These are phyloP conservation scores for Bombycilla garrulus DNA, from an alignment of 2,113 vertebrate species.

Conservation along the genomic window DNA sequence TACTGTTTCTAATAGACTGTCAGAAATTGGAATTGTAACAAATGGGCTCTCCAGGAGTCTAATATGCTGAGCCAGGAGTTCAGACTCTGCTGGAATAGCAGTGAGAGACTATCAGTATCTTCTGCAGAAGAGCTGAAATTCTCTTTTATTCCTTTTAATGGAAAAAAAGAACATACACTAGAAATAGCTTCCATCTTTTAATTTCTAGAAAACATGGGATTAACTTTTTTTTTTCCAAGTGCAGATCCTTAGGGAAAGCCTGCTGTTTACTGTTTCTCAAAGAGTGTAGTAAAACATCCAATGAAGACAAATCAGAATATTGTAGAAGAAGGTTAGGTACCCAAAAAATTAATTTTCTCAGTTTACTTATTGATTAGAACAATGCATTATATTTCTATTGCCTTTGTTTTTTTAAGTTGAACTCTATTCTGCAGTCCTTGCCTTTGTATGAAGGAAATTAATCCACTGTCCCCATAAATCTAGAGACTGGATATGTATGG, in stretches of 20 bases:
- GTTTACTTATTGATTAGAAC: neutral
- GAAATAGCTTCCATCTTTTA: neutral
- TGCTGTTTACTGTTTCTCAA: neutral
- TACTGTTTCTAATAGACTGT: neutral
- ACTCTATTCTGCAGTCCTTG: neutral
- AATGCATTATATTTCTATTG: neutral
- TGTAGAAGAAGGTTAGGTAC: neutral
- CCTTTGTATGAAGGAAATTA: neutral
- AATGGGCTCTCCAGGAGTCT: neutral
- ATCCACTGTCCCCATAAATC: neutral
- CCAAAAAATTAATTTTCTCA: fast-evolving
- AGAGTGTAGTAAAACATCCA: neutral
- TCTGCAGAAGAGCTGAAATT: neutral
- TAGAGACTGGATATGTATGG: neutral
- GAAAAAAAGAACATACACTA: neutral
- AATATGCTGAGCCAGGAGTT: neutral
- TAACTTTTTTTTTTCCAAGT: neutral
- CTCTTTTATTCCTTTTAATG: neutral
- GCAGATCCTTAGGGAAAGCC: neutral
- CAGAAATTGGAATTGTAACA: neutral
- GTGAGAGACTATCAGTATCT: neutral
- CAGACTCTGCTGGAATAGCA: neutral
- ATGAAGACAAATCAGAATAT: neutral
- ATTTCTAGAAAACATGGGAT: neutral
- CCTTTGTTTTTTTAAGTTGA: neutral